Percentiles rank a stretch among this genome's conserved stretches.
phyloP scores from a whole-genome alignment of 30 jellyfish, hydroid and myxozoan species.

The Hydractinia echinata region DNA sequence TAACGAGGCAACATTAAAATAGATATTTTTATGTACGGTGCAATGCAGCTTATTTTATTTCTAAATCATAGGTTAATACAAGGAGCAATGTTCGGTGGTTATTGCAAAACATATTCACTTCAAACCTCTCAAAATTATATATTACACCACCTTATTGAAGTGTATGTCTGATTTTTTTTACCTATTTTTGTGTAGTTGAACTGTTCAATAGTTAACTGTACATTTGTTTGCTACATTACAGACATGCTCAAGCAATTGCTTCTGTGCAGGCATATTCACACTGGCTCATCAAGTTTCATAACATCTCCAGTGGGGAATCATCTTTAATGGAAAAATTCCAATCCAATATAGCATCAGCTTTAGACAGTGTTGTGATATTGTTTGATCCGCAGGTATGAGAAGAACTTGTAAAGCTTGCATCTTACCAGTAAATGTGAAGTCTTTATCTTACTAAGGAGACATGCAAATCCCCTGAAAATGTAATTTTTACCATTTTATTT shows the following conservation, averaged over 20 bases:
- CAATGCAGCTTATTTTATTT: neutral
- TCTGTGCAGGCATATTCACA: constrained; percentile 78
- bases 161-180: constrained; percentile 43
- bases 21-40: no score
- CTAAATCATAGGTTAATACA: constrained; percentile 42
- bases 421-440: no score
- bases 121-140: neutral
- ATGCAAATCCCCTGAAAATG: no score
- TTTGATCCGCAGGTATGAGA: constrained; percentile 49
- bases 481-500: no score
- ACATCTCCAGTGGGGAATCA: constrained; percentile 42
- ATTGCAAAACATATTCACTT: constrained; percentile 54
- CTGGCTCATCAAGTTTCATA: constrained; percentile 73
- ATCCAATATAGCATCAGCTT: constrained; percentile 38
- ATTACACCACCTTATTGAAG: constrained; percentile 36
- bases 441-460: no score
- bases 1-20: no score
- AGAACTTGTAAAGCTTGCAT: no score
- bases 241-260: constrained; percentile 86
- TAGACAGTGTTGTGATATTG: constrained; percentile 60
- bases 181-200: no score
- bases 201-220: no score
- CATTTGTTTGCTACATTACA: constrained; percentile 14
- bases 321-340: constrained; percentile 46
- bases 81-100: constrained; percentile 77